Evolutionary conservation across 1,140 invertebrate genomes (phyloP), one percentile per base, ranked within the genome.

Genomic region (Conus betulinus): DNA sequence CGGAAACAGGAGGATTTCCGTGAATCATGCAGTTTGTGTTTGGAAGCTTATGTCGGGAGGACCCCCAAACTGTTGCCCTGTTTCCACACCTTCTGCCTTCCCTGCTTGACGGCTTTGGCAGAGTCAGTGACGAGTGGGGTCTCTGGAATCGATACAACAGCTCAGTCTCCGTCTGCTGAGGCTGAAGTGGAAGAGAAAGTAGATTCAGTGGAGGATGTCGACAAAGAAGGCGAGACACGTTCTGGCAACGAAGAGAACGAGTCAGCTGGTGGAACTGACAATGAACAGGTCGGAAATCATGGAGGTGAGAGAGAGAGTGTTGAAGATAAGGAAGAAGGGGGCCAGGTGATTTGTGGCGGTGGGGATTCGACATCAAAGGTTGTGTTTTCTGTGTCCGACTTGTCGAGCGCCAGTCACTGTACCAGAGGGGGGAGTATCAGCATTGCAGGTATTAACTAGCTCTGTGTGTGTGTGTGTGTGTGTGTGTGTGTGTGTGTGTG

Each of bases 81-180:
- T 74, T 85, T 85, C n/a, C 84, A 85, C 84, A 85, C 84, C 39
- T 85, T 85, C 84, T 85, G 84, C 20, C 63, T 85, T 11, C 84
- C 84, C 8, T 85, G 84, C 53, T 63, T 85, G 63, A 63, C 51
- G 6, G 52, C 39, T 15, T 15, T 85, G 15, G 63, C 8, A 11
- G 52, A 13, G 11, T 52, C 84, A 3, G 84, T 17, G 6, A 52
- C 84, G 23, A 52, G 57, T 60, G 15, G 57, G 1, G 57, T 11
- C 57, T 60, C 8, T 2, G 57, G 57, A 39, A 39, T 39, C 3
- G 39, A 39, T 39, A 1, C 39, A 39, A 39, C 39, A 39, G 39
- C 39, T 39, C 39, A 39, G 39, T 39, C 39, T 39, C 39, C 0
- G 39, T 39, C 39, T 39, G 39, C 39, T 39, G 8, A 60, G 4